Conservation (phyloP, 1,140 invertebrate species). For the Samia ricini region DNA sequence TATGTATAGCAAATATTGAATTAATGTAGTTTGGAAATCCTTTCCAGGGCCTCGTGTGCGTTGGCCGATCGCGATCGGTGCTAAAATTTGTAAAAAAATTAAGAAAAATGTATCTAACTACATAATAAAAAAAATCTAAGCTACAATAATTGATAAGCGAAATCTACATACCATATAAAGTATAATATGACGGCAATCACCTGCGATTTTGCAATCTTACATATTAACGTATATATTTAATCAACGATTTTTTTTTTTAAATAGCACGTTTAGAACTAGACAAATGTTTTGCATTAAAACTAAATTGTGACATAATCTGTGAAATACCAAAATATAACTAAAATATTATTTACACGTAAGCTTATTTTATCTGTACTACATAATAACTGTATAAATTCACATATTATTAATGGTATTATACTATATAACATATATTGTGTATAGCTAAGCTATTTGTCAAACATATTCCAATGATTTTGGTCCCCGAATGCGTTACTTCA, state of each 20-base stretch:
- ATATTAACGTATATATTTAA: neutral
- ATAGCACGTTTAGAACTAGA: neutral
- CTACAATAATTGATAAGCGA: neutral
- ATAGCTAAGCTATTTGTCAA: neutral
- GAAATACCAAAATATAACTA: neutral
- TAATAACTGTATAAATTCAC: neutral
- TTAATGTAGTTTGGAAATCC: conserved; percentile 40
- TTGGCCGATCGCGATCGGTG: neutral
- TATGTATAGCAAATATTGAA: conserved; percentile 55
- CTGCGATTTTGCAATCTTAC: too few species aligned
- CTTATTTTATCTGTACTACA: neutral
- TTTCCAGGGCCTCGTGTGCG: neutral
- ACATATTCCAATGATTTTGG: neutral
- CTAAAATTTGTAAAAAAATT: conserved; percentile 5
- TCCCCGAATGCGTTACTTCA: neutral
- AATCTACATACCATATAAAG: neutral
- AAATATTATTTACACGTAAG: neutral
- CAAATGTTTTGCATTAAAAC: neutral
- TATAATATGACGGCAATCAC: too few species aligned
- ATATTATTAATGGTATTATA: neutral
- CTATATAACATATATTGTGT: too few species aligned
- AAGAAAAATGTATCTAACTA: neutral
- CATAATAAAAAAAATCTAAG: neutral
- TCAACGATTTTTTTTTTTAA: neutral
- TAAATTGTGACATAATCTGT: neutral